These are phyloP conservation scores for Sebastes paucispinis DNA, from an alignment of 2,797 vertebrate species.

Conservation along the genomic window DNA sequence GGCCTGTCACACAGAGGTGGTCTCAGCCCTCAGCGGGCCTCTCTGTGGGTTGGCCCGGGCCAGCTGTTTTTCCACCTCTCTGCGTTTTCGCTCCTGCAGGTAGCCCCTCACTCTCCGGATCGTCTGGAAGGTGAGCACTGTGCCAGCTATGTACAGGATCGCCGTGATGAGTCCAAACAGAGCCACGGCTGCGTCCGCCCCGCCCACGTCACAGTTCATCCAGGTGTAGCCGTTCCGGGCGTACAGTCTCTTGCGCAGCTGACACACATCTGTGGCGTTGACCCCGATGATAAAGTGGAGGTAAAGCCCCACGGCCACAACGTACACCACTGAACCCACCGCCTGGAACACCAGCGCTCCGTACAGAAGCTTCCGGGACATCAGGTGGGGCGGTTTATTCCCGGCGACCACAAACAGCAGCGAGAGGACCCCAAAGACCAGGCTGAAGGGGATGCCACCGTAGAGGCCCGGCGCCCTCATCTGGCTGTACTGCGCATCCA, in stretches of 20 bases:
- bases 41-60: constrained; percentile 6
- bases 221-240: constrained; percentile 89
- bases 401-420: constrained; percentile 86
- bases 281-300: constrained; percentile 87
- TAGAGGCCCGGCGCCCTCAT: constrained; percentile 90
- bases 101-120: constrained; percentile 71
- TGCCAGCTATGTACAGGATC: constrained; percentile 84
- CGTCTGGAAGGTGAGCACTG: constrained; percentile 78
- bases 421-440: constrained; percentile 78
- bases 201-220: constrained; percentile 91
- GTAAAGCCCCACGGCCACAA: constrained; percentile 87
- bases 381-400: constrained; percentile 81
- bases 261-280: constrained; percentile 89
- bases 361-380: constrained; percentile 76
- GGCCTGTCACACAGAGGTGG: constrained; percentile 59
- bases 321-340: constrained; percentile 79
- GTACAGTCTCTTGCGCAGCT: constrained; percentile 85
- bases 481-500: constrained; percentile 90
- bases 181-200: constrained; percentile 88
- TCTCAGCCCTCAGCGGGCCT: constrained; percentile 45
- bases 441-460: constrained; percentile 84
- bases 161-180: constrained; percentile 89
- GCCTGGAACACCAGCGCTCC: constrained; percentile 85
- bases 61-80: constrained; percentile 27
- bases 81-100: constrained; percentile 49